Conservation (phyloP, 1,140 invertebrate species). For the Drosophila erecta region DNA sequence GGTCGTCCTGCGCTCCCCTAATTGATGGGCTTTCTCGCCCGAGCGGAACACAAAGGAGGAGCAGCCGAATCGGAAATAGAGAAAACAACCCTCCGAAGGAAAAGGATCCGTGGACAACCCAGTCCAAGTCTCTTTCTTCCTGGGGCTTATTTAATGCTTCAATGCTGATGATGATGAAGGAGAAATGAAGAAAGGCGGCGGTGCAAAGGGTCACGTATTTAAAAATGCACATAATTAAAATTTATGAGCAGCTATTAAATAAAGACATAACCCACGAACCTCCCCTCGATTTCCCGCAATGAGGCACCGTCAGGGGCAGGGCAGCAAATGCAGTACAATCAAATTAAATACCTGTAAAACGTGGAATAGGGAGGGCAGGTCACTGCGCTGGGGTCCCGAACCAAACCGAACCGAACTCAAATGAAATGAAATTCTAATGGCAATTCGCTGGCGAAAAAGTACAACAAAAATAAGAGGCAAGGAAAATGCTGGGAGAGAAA, state of each 20-base stretch:
- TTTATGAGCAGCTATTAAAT: constrained; percentile 52
- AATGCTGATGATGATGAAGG: constrained; percentile 11
- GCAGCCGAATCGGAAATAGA: constrained; percentile 22
- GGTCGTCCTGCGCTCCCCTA: constrained; percentile 20
- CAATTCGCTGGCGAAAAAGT: constrained; percentile 26
- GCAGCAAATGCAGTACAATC: constrained; percentile 29
- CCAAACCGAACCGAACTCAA: constrained; percentile 20
- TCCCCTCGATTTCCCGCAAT: not conserved
- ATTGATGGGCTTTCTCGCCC: constrained; percentile 26
- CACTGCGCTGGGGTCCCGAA: constrained; percentile 13
- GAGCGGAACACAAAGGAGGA: constrained; percentile 5
- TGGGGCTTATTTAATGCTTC: constrained; percentile 51
- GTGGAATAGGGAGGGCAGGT: not conserved
- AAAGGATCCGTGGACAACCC: not conserved
- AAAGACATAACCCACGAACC: constrained; percentile 32
- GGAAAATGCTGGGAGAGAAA: not conserved
- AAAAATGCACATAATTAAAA: constrained; percentile 62
- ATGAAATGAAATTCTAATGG: constrained; percentile 49
- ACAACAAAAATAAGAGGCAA: constrained; percentile 3
- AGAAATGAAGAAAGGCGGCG: not conserved
- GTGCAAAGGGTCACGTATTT: constrained; percentile 43
- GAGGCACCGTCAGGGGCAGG: not conserved
- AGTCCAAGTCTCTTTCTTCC: not conserved
- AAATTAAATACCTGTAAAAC: constrained; percentile 51
- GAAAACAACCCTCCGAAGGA: constrained; percentile 25